Evolutionary conservation across 1,140 invertebrate genomes (phyloP).

Genomic region (Lucilia cuprina): DNA sequence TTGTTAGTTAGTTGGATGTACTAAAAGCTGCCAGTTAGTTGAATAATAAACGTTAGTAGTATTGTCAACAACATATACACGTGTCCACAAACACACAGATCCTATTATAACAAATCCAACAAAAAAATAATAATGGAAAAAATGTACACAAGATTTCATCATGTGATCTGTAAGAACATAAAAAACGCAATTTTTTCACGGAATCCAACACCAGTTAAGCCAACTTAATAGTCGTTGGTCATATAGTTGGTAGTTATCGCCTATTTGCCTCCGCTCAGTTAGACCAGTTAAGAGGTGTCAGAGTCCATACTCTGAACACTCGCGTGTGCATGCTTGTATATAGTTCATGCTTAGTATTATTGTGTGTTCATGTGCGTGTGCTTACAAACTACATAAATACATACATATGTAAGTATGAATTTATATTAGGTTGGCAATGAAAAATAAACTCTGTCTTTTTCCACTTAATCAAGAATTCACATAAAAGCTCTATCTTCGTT

Average conservation of each 20-base stretch:
- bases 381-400: not conserved
- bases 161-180: not conserved
- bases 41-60: not conserved
- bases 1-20: not conserved
- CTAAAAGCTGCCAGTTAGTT: not conserved
- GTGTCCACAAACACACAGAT: not conserved
- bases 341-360: too few relatives aligned
- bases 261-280: slow-evolving; percentile 6
- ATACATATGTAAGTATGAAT: not conserved
- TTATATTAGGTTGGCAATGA: too few relatives aligned
- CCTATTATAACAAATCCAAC: not conserved
- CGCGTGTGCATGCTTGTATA: too few relatives aligned
- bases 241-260: not conserved
- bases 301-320: too few relatives aligned
- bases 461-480: too few relatives aligned
- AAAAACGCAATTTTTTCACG: slow-evolving; percentile 17
- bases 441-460: too few relatives aligned
- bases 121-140: not conserved
- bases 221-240: slow-evolving; percentile 4
- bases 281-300: not conserved
- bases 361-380: too few relatives aligned
- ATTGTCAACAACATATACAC: slow-evolving; percentile 8
- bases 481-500: too few relatives aligned
- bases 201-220: not conserved
- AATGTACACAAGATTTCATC: not conserved